phyloP scores from a whole-genome alignment of 2,113 vertebrate genomes.

The Megalops atlanticus region DNA sequence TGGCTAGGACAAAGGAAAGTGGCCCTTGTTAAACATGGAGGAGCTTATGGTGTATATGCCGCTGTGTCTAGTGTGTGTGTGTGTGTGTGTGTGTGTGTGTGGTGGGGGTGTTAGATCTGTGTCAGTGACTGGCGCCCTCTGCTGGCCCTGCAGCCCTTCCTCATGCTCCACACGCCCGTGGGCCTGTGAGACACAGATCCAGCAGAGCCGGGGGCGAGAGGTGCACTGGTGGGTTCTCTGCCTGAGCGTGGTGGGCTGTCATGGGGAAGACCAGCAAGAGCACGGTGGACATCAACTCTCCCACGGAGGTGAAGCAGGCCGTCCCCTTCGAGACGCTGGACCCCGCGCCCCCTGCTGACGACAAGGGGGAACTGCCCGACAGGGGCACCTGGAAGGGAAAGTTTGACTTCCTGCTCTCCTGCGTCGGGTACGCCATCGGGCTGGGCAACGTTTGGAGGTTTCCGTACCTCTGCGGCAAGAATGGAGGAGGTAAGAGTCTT shows the following conservation, averaged over 20 bases:
- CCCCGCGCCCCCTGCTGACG: constrained; percentile 20
- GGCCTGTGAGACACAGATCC: too few relatives aligned
- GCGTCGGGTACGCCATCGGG: constrained; percentile 86
- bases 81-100: neutral
- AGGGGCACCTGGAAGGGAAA: constrained; percentile 87
- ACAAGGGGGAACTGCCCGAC: constrained; percentile 67
- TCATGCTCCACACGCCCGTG: neutral
- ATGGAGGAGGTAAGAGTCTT: constrained; percentile 81
- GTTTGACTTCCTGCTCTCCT: constrained; percentile 89
- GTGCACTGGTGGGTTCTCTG: neutral
- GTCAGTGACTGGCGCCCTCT: neutral
- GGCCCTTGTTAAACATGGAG: neutral
- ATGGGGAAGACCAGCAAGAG: constrained; percentile 82
- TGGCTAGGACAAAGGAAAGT: neutral
- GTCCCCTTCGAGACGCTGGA: constrained; percentile 69
- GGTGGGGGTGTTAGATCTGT: neutral
- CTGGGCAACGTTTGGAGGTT: constrained; percentile 92
- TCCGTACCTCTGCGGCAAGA: constrained; percentile 90
- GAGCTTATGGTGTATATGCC: neutral
- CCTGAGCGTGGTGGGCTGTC: neutral
- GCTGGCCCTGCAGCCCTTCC: neutral
- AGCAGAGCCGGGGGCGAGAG: neutral
- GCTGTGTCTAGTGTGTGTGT: neutral
- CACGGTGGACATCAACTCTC: constrained; percentile 78
- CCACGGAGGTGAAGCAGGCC: constrained; percentile 73